Base-by-base conservation (phyloP, 2,888 invertebrate genomes). In the Andrena marginata region DNA sequence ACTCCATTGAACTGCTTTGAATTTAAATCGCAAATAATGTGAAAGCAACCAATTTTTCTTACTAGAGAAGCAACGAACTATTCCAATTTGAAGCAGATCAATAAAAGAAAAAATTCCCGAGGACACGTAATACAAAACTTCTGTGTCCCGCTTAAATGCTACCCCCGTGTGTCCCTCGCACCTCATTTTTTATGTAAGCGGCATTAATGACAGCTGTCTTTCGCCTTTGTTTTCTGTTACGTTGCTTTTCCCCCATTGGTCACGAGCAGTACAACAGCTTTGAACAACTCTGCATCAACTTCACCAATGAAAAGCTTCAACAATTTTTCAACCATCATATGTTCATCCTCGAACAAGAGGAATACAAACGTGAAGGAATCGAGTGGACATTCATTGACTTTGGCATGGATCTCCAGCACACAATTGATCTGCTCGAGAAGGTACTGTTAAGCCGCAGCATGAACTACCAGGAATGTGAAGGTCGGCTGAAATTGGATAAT, bases 251-350 rank as follows among this genome's bases (percentile, higher is more conserved):
- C 82, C 78, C 65, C 77, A 82, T 85, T 90, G 90, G 91, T 91
- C 56, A 62, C 92, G 91, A 91, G 93, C 93, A 96, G 96, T 96
- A 95, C 95, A 97, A 97, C 95, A 96, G 96, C 91, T 97, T 97
- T 95, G 97, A 97, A 94, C 97, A 97, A 94, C 95, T 97, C 89
- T 97, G 97, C 95, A 97, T 97, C 95, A 97, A 97, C 95, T 97
- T 97, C 95, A 97, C 97, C 93, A 97, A 97, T 94, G 97, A 97
- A 94, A 96, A 97, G 93, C 95, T 97, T 86, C 97, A 97, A 93
- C 97, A 97, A 93, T 97, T 97, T 95, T 97, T 97, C 96, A 97
- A 97, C 94, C 97, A 97, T 89, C 96, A 97, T 95, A 97, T 97
- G 97, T 97, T 97, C 94, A 96, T 97, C 85, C 95, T 97, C 93